Evolutionary conservation across 2,888 invertebrate species (phyloP), one percentile per base, ranked within the genome.

Genomic region (Chloroclystis v-ata): DNA sequence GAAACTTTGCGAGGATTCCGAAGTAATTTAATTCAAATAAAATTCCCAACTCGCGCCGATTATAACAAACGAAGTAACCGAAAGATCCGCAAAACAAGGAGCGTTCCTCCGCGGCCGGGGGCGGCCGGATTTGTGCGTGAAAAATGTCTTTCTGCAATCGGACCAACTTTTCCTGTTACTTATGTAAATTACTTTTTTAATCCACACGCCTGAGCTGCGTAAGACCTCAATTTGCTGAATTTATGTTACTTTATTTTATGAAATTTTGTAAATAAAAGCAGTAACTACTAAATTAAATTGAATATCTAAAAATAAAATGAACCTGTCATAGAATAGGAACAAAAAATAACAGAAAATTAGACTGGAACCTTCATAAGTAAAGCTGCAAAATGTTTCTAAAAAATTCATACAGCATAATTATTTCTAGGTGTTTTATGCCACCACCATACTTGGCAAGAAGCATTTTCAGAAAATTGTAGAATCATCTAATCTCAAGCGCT

Each of bases 21-120:
- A 49, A 58, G 54, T 59, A 59, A 59, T 59, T 56, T 56, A 53
- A 59, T 56, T 54, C 39, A 49, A 58, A 58, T 58, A 54, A 56
- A 56, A 56, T 50, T 43, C 51, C 52, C 43, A 49, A 46, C 37
- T 49, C 32, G 35, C 46, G 32, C 40, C 47, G 50, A 58, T 58
- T 58, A 56, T 56, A 51, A 52, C 46, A 48, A 52, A 48, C 35
- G 48, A 43, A 52, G 14, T 33, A 33, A 14, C 14, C 32, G 32
- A 14, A 13, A 50, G 48, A 49, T 48, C 49, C 50, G n/a, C 47
- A 47, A 49, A 55, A 47, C 54, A 49, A 52, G 43, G 33, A 43
- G 40, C 49, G 45, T 47, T 41, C 29, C 29, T 26, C 43, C 24
- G 43, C 38, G 45, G 39, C 48, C 40, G 33, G 20, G 42, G 6